A percentile compares a stretch with the other conserved stretches of the same genome.
phyloP scores from a whole-genome alignment of 2,797 vertebrate species.

The Poeciliopsis gracilis region DNA sequence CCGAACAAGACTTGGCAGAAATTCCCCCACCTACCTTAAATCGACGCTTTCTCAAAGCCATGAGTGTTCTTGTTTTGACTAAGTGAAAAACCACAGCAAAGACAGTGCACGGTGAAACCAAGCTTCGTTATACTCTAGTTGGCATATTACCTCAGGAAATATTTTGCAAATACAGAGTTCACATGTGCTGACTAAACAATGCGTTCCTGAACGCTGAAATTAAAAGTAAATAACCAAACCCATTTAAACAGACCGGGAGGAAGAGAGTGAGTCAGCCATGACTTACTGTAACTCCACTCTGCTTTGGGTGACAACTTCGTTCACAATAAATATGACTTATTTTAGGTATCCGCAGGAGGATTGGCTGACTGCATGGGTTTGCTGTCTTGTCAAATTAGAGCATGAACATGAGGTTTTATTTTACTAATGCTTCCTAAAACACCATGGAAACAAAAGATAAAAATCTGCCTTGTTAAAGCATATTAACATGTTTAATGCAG shows the following conservation, averaged over 20 bases:
- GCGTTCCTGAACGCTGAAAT: slow-evolving; percentile 61
- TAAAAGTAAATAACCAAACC: slow-evolving; percentile 70
- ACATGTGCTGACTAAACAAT: slow-evolving; percentile 72
- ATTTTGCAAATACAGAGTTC: slow-evolving; percentile 69
- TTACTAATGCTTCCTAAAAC: not conserved
- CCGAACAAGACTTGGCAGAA: slow-evolving; percentile 64
- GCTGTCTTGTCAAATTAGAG: slow-evolving; percentile 5
- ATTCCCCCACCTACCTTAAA: slow-evolving; percentile 76
- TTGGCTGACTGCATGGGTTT: slow-evolving; percentile 27
- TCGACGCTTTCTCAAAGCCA: slow-evolving; percentile 75
- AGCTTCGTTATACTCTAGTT: slow-evolving; percentile 69
- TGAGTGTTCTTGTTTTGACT: slow-evolving; percentile 91
- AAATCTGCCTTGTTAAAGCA: not conserved
- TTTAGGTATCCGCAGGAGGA: slow-evolving; percentile 42
- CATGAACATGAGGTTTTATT: slow-evolving; percentile 3
- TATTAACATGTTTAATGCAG: not conserved
- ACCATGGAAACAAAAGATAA: not conserved
- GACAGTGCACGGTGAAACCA: slow-evolving; percentile 64
- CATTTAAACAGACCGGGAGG: slow-evolving; percentile 50
- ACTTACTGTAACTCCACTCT: slow-evolving; percentile 63
- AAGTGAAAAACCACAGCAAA: slow-evolving; percentile 85
- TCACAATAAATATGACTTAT: slow-evolving; percentile 50
- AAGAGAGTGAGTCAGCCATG: slow-evolving; percentile 56
- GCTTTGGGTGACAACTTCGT: slow-evolving; percentile 52
- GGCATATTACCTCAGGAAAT: slow-evolving; percentile 83